Conservation (phyloP, 2,797 vertebrate species). For the Menidia menidia region DNA sequence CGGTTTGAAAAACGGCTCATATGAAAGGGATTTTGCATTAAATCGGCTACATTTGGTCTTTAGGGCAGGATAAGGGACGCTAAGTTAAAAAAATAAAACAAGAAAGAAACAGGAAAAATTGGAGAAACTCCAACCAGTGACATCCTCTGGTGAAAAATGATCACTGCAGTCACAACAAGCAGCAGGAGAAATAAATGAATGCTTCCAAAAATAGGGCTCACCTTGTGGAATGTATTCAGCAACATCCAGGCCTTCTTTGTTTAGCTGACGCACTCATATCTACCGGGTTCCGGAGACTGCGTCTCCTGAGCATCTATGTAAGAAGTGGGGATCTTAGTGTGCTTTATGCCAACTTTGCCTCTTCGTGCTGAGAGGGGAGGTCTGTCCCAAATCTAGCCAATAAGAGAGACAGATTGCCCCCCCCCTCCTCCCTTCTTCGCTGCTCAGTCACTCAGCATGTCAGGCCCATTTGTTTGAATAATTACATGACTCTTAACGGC, state of each 20-base stretch:
- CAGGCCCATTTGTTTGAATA: conserved; percentile 69
- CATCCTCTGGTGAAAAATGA: conserved; percentile 62
- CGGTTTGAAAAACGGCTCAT: conserved; percentile 32
- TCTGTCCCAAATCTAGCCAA: conserved; percentile 66
- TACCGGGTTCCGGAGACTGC: not conserved
- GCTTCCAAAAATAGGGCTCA: conserved; percentile 74
- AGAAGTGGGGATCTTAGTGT: not conserved
- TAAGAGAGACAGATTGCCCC: conserved; percentile 42
- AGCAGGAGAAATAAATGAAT: conserved; percentile 55
- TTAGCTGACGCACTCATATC: conserved; percentile 7
- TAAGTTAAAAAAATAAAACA: not conserved
- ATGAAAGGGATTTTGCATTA: conserved; percentile 36
- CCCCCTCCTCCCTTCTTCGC: conserved; percentile 12
- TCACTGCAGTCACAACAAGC: conserved; percentile 62
- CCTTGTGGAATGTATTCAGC: conserved; percentile 63
- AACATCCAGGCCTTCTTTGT: conserved; percentile 21
- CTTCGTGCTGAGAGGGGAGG: conserved; percentile 25
- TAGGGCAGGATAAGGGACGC: not conserved
- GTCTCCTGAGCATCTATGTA: not conserved
- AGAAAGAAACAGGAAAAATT: conserved; percentile 27
- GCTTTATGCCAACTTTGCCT: not conserved
- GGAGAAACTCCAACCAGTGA: conserved; percentile 47
- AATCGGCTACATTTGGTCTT: conserved; percentile 46
- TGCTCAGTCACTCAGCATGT: conserved; percentile 53
- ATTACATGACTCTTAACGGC: conserved; percentile 67